A percentile compares a stretch with the other conserved stretches of the same genome.
Evolutionary conservation across 2,113 vertebrate species (phyloP).

Genomic region (Tor tambroides): DNA sequence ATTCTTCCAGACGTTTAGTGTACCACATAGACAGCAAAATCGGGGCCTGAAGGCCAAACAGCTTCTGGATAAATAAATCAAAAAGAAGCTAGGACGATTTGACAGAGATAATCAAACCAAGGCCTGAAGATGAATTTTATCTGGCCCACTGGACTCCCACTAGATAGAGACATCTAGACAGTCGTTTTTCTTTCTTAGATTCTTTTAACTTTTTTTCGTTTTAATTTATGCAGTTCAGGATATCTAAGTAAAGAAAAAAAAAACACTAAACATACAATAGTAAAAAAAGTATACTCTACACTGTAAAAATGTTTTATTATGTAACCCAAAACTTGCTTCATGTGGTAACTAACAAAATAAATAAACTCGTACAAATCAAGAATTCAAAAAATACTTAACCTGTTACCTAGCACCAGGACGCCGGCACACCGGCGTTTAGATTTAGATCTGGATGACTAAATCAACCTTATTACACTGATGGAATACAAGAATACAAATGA

Average conservation of each 20-base stretch:
- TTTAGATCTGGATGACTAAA: neutral
- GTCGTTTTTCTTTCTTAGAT: neutral
- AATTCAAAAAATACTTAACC: neutral
- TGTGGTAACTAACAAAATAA: neutral
- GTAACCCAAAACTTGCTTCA: neutral
- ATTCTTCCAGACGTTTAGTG: slow-evolving; percentile 49
- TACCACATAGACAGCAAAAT: slow-evolving; percentile 45
- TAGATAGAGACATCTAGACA: slow-evolving; percentile 15
- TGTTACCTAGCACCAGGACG: too few relatives aligned
- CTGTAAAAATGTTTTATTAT: neutral
- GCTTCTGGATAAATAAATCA: slow-evolving; percentile 58
- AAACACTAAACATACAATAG: neutral
- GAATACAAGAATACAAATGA: neutral
- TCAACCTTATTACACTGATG: neutral
- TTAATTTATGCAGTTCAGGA: neutral
- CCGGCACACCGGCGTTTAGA: too few relatives aligned
- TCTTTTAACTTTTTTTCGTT: neutral
- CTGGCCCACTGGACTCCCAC: neutral
- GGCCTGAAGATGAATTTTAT: slow-evolving; percentile 31
- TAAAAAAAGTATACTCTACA: neutral
- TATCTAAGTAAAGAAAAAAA: neutral
- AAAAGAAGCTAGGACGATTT: slow-evolving; percentile 38
- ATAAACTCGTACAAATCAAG: neutral
- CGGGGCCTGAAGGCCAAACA: slow-evolving; percentile 37
- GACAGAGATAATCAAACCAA: slow-evolving; percentile 48